Evolutionary conservation across 2,888 invertebrate species (phyloP).

Genomic region (Heliconius ismenius): DNA sequence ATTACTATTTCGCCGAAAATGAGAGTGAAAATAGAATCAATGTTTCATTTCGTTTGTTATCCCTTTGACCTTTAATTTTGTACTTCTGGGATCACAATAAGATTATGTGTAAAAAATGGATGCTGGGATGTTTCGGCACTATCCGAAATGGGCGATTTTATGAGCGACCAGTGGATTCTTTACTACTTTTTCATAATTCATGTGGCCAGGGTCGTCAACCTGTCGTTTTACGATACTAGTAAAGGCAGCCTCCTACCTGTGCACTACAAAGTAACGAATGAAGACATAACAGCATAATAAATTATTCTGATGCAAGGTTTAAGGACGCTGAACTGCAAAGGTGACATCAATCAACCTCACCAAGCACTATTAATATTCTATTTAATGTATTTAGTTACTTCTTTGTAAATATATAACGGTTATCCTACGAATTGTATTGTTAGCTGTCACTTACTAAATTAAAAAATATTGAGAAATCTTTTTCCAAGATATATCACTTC

Average conservation of each 20-base stretch:
- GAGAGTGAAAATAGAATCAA: background rate
- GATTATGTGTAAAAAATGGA: constrained; percentile 29
- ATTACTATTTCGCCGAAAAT: background rate
- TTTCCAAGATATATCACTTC: too few relatives aligned
- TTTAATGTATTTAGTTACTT: constrained; percentile 9
- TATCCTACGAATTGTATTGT: background rate
- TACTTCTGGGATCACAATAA: constrained; percentile 25
- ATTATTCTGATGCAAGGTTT: constrained; percentile 22
- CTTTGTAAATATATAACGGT: background rate
- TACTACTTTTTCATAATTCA: constrained; percentile 47
- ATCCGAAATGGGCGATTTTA: constrained; percentile 39
- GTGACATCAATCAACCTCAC: constrained; percentile 28
- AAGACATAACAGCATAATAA: constrained; percentile 30
- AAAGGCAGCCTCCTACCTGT: constrained; percentile 26
- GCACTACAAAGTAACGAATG: constrained; percentile 28
- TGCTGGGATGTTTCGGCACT: constrained; percentile 32
- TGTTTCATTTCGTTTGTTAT: constrained; percentile 22
- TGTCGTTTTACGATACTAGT: constrained; percentile 45
- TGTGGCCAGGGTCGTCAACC: constrained; percentile 38
- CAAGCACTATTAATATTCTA: constrained; percentile 11
- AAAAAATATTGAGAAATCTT: background rate
- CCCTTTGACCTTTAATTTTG: constrained; percentile 20
- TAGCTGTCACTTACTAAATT: background rate
- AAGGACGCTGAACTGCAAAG: constrained; percentile 27
- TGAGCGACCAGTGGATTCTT: constrained; percentile 42